phyloP scores from a whole-genome alignment of 2,888 invertebrate genomes.

The Steinernema hermaphroditum region DNA sequence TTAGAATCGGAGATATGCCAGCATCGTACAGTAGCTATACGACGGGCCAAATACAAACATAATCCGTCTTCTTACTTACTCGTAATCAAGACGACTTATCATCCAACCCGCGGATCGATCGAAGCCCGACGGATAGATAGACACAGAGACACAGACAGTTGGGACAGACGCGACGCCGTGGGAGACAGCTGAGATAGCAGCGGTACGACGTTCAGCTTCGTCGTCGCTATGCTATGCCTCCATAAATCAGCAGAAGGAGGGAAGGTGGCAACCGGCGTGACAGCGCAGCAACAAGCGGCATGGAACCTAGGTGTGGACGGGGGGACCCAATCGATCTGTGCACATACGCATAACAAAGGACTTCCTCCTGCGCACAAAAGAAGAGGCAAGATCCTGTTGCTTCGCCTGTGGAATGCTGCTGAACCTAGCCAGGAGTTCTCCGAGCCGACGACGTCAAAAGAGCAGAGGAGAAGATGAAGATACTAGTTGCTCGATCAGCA shows the following conservation, averaged over 20 bases:
- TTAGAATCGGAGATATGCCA: no score
- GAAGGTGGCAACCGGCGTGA: no score
- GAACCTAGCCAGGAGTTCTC: background rate
- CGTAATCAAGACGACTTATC: no score
- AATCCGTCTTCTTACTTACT: no score
- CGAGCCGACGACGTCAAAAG: background rate
- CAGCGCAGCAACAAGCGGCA: no score
- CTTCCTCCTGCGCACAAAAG: background rate
- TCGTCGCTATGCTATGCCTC: background rate
- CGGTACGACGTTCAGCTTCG: background rate
- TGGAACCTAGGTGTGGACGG: constrained; percentile 7
- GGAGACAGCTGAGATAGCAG: constrained; percentile 30
- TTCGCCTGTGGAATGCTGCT: background rate
- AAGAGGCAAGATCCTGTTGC: background rate
- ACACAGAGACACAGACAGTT: background rate
- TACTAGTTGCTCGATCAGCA: background rate
- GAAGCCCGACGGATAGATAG: background rate
- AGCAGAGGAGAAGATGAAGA: no score
- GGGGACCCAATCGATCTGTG: background rate
- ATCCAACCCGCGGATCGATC: background rate
- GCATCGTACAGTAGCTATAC: no score
- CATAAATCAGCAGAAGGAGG: constrained; percentile 20
- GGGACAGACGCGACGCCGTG: background rate
- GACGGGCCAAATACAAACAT: no score
- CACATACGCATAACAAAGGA: background rate